Percentiles rank a stretch among this genome's conserved stretches.
Conservation (phyloP, 2,888 invertebrate species). For the Abrostola triplasia region DNA sequence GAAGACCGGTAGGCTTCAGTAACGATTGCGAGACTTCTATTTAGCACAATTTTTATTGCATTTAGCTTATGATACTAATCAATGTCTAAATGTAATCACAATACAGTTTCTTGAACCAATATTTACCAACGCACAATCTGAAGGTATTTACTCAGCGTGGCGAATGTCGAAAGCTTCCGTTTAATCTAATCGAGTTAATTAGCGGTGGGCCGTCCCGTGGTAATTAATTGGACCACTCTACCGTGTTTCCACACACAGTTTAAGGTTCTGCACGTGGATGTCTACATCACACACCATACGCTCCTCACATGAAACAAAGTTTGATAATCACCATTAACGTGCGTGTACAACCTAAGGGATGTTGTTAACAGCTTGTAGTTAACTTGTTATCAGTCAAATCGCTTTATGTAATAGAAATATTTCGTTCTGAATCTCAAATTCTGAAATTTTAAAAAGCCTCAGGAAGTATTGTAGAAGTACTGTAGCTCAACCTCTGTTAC, state of each 20-base stretch:
- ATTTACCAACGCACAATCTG: slow-evolving; percentile 55
- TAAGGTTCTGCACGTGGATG: slow-evolving; percentile 10
- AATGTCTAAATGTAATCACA: slow-evolving; percentile 6
- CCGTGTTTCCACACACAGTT: slow-evolving; percentile 50
- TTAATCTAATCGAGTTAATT: slow-evolving; percentile 73
- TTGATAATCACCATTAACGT: too few species aligned
- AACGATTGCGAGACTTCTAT: slow-evolving; percentile 30
- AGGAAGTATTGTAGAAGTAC: too few species aligned
- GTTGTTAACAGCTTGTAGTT: too few species aligned
- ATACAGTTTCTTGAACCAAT: slow-evolving; percentile 43
- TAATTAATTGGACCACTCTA: slow-evolving; percentile 60
- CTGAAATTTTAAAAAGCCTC: too few species aligned
- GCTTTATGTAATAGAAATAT: too few species aligned
- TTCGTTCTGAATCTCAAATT: too few species aligned
- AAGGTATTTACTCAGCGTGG: slow-evolving; percentile 65
- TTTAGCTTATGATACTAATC: slow-evolving; percentile 12
- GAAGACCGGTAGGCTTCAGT: slow-evolving; percentile 7
- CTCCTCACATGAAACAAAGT: too few species aligned
- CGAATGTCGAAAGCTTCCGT: slow-evolving; percentile 69
- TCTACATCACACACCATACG: too few species aligned
- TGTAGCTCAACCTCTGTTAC: neutral
- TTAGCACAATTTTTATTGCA: slow-evolving; percentile 14
- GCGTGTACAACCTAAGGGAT: too few species aligned
- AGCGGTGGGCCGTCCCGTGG: slow-evolving; percentile 48
- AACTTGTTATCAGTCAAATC: too few species aligned